Percentiles rank a stretch among this genome's conserved stretches.
phyloP scores from a whole-genome alignment of 2,797 vertebrate genomes.

The Gadopsis bispinosus region DNA sequence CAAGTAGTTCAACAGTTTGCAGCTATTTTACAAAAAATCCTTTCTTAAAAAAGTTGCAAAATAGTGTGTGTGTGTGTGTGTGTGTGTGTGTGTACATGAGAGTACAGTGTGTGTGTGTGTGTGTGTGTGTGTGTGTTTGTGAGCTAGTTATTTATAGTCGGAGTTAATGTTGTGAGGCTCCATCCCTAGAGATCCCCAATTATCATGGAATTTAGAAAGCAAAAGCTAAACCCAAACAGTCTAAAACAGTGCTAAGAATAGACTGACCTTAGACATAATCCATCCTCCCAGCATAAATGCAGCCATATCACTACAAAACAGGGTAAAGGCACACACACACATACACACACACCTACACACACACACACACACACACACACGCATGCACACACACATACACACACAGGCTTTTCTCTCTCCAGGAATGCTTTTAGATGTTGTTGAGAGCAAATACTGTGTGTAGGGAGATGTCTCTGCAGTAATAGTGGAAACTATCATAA shows the following conservation, averaged over 20 bases:
- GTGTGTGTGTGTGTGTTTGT: constrained; percentile 36
- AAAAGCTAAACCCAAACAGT: constrained; percentile 80
- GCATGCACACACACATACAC: constrained; percentile 8
- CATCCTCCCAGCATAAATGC: constrained; percentile 66
- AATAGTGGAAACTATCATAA: constrained; percentile 79
- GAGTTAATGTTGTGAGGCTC: constrained; percentile 74
- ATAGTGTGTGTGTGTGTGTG: background rate
- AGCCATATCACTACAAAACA: constrained; percentile 66
- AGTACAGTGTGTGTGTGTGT: background rate
- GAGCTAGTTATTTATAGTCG: constrained; percentile 80
- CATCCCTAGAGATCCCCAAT: constrained; percentile 83
- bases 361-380: constrained; percentile 5
- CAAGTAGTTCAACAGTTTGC: background rate
- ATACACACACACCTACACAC: background rate
- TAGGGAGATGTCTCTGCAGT: constrained; percentile 69
- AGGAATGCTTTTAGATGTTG: constrained; percentile 82
- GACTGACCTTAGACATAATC: constrained; percentile 79
- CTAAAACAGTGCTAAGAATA: constrained; percentile 82
- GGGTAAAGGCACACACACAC: constrained; percentile 39
- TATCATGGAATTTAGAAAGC: constrained; percentile 87
- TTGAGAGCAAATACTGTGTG: constrained; percentile 54
- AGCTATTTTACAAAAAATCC: background rate
- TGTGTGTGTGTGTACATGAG: background rate
- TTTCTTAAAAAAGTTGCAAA: background rate
- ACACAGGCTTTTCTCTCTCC: constrained; percentile 58